Evolutionary conservation across 2,888 invertebrate species (phyloP), one percentile per base, ranked within the genome.

Genomic region (Alloscopus bannaensis): DNA sequence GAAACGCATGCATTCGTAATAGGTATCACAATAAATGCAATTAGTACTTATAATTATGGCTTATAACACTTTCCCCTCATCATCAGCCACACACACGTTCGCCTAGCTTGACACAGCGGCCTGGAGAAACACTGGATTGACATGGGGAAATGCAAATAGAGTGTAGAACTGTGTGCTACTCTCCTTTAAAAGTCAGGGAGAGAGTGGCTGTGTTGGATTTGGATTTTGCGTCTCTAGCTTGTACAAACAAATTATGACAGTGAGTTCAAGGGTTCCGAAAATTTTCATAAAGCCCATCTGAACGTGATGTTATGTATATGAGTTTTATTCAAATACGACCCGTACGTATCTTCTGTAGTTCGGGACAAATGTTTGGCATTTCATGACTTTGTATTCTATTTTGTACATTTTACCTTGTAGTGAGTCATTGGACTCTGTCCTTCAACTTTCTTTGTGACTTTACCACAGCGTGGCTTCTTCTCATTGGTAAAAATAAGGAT

Each of bases 221-320:
- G 24, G 29, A 52, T 52, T 66, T 52, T 1, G 26, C 28, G 47
- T 28, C 13, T 42, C 42, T 36, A 40, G 1, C 36, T 55, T 31
- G 36, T 26, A 62, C 47, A 62, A 71, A 62, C 62, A 71, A 71
- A 71, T 71, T 71, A 62, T 62, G 60, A 60, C 64, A 72, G 52
- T 13, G 24, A 50, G 72, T 72, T 72, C 64, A 72, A 72, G 64
- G 72, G 62, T 64, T 55, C 72, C 72, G 42, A 72, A 72, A 59
- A 47, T 71, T 59, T 52, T 71, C 52, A 50, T 52, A 72, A 36
- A 72, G 45, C 72, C 72, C 72, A 72, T 72, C 72, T n/a, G n/a
- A n/a, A n/a, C n/a, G n/a, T n/a, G n/a, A n/a, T n/a, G n/a, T n/a
- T n/a, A n/a, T n/a, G n/a, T n/a, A n/a, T n/a, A n/a, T n/a, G n/a